Conservation (phyloP, 2,113 vertebrate genomes). For the Odontophorus gujanensis region DNA sequence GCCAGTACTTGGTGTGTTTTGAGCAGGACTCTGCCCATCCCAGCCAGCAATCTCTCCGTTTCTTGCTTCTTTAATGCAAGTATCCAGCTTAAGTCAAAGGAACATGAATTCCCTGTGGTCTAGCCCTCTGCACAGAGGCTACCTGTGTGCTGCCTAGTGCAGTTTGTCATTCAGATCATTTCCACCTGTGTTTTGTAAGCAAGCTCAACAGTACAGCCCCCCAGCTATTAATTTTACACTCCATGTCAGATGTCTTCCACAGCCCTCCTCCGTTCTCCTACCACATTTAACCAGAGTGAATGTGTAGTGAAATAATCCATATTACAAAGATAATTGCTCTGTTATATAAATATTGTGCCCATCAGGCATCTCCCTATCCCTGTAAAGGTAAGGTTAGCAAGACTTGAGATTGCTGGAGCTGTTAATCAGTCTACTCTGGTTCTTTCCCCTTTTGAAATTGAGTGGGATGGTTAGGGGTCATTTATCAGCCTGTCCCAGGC, state of each 20-base stretch:
- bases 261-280: neutral
- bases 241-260: neutral
- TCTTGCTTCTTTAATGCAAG: neutral
- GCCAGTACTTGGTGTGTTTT: neutral
- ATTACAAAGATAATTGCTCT: neutral
- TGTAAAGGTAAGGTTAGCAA: constrained; percentile 23
- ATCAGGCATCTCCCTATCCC: neutral
- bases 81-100: neutral
- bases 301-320: neutral
- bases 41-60: neutral
- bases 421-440: neutral
- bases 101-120: neutral
- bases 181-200: neutral
- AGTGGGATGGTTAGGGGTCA: neutral
- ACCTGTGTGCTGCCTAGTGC: neutral
- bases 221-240: neutral
- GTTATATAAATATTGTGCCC: neutral
- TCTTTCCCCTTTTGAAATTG: constrained; percentile 6
- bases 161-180: neutral
- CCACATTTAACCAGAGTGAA: neutral
- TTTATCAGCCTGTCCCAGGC: constrained; percentile 23
- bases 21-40: neutral
- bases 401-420: neutral
- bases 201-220: neutral
- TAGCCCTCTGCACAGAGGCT: neutral